Evolutionary conservation across 2,888 invertebrate genomes (phyloP).

Genomic region (Lithophane socia): DNA sequence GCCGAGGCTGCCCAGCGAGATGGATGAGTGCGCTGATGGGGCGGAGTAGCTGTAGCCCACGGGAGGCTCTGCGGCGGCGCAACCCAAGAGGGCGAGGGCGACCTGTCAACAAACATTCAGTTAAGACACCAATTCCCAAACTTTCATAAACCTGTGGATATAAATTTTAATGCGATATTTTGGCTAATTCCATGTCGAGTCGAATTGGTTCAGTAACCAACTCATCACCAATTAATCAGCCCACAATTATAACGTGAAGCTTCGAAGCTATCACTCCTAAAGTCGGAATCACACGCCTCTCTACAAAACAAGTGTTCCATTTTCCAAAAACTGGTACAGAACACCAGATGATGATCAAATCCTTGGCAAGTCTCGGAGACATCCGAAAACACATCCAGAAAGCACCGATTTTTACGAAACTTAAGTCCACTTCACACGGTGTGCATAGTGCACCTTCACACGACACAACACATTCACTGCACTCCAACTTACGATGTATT

Average conservation of each 20-base stretch:
- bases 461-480: constrained; percentile 79
- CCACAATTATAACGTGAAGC: constrained; percentile 35
- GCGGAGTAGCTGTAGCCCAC: constrained; percentile 91
- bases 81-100: constrained; percentile 94
- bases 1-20: constrained; percentile 91
- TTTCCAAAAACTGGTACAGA: constrained; percentile 31
- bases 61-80: constrained; percentile 94
- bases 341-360: constrained; percentile 45
- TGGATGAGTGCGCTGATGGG: constrained; percentile 87
- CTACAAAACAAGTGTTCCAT: constrained; percentile 22
- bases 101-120: constrained; percentile 75
- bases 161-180: not conserved
- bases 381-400: constrained; percentile 42
- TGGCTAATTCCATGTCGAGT: not conserved
- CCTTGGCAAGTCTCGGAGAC: constrained; percentile 27
- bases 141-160: constrained; percentile 38
- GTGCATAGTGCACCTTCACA: constrained; percentile 54
- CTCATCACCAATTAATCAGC: constrained; percentile 4
- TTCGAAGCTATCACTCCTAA: constrained; percentile 55
- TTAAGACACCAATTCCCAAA: constrained; percentile 38
- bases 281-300: constrained; percentile 20
- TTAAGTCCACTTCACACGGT: constrained; percentile 49
- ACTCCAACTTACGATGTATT: constrained; percentile 89
- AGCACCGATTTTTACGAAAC: constrained; percentile 40
- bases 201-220: not conserved